These are phyloP conservation scores for Oscheius sp. DNA, from an alignment of 2,888 invertebrate genomes.

Conservation along the genomic window DNA sequence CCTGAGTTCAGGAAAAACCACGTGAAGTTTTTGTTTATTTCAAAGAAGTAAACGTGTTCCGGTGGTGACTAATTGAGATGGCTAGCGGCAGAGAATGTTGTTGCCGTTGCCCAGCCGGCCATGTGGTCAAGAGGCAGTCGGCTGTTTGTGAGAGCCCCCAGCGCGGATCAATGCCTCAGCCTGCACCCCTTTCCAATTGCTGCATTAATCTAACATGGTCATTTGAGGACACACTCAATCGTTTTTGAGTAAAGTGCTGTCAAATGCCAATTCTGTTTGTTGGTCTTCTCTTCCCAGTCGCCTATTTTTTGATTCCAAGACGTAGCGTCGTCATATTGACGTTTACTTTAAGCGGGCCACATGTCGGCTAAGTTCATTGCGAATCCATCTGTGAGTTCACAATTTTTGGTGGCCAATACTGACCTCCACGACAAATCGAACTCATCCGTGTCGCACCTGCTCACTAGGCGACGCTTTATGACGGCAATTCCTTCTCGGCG, in stretches of 20 bases:
- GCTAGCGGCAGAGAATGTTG: conserved; percentile 6
- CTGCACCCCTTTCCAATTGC: conserved; percentile 34
- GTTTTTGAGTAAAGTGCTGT: not conserved
- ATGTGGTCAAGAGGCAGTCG: conserved; percentile 34
- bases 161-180: conserved; percentile 36
- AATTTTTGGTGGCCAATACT: too few relatives aligned
- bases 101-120: conserved; percentile 24
- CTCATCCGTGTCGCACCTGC: conserved; percentile 2
- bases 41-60: not conserved
- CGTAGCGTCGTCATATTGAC: too few relatives aligned
- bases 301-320: too few relatives aligned
- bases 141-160: conserved; percentile 32
- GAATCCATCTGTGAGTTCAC: too few relatives aligned
- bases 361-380: too few relatives aligned
- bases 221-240: not conserved
- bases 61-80: not conserved
- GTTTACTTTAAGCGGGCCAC: too few relatives aligned
- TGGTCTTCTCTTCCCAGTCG: not conserved
- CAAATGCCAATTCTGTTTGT: not conserved
- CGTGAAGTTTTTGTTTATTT: too few relatives aligned
- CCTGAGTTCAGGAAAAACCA: not conserved
- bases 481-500: too few relatives aligned
- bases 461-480: not conserved
- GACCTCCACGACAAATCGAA: not conserved
- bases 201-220: conserved; percentile 34